These are phyloP conservation scores for Euproctis similis DNA, from an alignment of 2,888 invertebrate species.

Conservation along the genomic window DNA sequence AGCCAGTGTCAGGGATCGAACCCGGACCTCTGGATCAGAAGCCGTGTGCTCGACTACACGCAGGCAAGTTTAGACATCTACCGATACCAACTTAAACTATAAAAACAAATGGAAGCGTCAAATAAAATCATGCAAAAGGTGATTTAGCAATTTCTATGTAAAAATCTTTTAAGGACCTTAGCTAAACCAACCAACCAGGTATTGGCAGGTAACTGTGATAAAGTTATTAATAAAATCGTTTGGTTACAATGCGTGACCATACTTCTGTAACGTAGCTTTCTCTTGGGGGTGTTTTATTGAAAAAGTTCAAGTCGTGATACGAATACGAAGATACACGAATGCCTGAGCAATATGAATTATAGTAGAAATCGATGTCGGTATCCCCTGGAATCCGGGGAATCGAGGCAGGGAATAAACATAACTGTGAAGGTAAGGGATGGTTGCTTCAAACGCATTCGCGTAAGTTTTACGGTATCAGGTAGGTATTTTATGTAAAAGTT, in stretches of 20 bases:
- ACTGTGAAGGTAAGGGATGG: conserved; percentile 27
- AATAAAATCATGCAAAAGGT: conserved; percentile 14
- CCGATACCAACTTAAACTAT: no score
- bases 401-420: conserved; percentile 12
- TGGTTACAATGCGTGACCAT: conserved; percentile 61
- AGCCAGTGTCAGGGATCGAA: no score
- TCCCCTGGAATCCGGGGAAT: conserved; percentile 30
- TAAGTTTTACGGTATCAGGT: conserved; percentile 11
- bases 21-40: no score
- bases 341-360: conserved; percentile 67
- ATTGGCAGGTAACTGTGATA: conserved; percentile 50
- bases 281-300: conserved; percentile 69
- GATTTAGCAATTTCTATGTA: conserved; percentile 25
- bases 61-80: no score
- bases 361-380: conserved; percentile 45
- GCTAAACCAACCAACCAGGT: conserved; percentile 36
- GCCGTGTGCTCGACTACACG: no score
- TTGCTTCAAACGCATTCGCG: conserved; percentile 24
- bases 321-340: conserved; percentile 51
- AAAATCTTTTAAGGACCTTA: conserved; percentile 24
- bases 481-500: conserved; percentile 12
- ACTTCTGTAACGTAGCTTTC: conserved; percentile 50
- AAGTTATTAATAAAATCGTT: conserved; percentile 74
- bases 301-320: conserved; percentile 68
- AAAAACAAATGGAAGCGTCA: no score